Base-by-base conservation (phyloP, 2,113 vertebrate genomes). In the Anarrhichthys ocellatus region DNA sequence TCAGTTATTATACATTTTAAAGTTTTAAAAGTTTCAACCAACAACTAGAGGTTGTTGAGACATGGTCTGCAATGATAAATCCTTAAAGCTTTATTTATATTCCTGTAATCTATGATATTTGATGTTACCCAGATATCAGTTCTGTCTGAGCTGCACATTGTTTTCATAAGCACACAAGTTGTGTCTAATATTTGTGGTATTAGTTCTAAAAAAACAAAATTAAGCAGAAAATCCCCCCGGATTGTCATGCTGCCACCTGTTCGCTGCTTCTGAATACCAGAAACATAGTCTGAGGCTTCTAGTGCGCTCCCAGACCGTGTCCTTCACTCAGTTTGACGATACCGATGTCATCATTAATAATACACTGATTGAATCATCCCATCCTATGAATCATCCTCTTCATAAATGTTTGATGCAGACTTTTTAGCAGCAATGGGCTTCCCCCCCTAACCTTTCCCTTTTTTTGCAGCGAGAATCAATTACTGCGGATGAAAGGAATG, bases 331-430 rank as follows among this genome's bases (percentile, higher is more conserved):
- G 46, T 87, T 83, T 72, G 62, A 72, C 74, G 82, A 70, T 18
- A 69, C 85, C 76, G 81, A 46, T 79, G 82, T 88, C 84, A 76
- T 85, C 62, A 80, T 89, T 86, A 88, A 87, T 82, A 89, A 87
- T 75, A 73, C 64, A 87, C 81, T 71, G 52, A 48, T 67, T 62
- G 70, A 81, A 85, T 81, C 64, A 81, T 86, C 82, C 73, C 76
- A 34, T 48, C 34, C 62, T 2, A 59, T 59, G 54, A 59, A 59
- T 59, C 58, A 29, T 83, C 61, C 65, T 34, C 59, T 71, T 83
- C 87, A 76, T 94, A 83, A 87, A 93, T 89, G 82, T 89, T 93
- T 92, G 58, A 90, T 88, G 64, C 20, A 24, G 65, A 74, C 48
- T 83, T 87, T 87, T 86, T 88, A 78, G 73, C 81, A 86, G 85